These are phyloP conservation scores for Gymnarchus niloticus DNA, from an alignment of 2,113 vertebrate species.

Conservation along the genomic window DNA sequence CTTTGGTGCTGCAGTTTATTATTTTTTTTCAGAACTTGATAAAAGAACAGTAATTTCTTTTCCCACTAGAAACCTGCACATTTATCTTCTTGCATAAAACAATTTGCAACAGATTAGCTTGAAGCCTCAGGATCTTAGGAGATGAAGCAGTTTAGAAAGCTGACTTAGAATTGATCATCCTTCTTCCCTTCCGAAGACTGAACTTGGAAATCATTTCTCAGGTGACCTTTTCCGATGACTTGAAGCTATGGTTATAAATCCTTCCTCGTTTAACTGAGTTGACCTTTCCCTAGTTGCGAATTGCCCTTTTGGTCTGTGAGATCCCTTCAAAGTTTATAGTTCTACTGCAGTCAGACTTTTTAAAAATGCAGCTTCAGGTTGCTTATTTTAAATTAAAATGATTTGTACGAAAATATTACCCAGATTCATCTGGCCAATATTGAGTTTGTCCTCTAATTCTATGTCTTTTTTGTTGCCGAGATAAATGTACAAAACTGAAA, in stretches of 20 bases:
- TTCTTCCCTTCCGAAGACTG: background rate
- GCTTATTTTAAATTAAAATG: background rate
- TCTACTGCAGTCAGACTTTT: background rate
- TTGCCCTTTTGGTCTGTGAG: slow-evolving; percentile 18
- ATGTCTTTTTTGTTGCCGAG: background rate
- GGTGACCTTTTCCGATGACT: slow-evolving; percentile 6
- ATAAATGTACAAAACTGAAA: background rate
- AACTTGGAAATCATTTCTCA: background rate
- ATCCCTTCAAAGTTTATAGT: slow-evolving; percentile 3
- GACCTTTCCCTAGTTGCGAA: slow-evolving; percentile 15
- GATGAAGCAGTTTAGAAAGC: slow-evolving; percentile 1
- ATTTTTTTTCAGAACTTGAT: background rate
- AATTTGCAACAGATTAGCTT: background rate
- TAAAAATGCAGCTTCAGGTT: background rate
- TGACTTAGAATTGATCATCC: background rate
- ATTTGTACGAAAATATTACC: background rate
- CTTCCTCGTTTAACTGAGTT: background rate
- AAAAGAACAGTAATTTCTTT: background rate
- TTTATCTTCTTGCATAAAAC: background rate
- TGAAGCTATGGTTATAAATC: slow-evolving; percentile 9
- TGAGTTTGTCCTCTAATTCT: background rate
- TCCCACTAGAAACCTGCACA: background rate
- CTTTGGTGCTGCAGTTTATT: background rate
- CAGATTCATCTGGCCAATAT: background rate
- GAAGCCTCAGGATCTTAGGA: background rate